Conservation (phyloP, 2,888 invertebrate genomes). For the Acanthosoma haemorrhoidale region DNA sequence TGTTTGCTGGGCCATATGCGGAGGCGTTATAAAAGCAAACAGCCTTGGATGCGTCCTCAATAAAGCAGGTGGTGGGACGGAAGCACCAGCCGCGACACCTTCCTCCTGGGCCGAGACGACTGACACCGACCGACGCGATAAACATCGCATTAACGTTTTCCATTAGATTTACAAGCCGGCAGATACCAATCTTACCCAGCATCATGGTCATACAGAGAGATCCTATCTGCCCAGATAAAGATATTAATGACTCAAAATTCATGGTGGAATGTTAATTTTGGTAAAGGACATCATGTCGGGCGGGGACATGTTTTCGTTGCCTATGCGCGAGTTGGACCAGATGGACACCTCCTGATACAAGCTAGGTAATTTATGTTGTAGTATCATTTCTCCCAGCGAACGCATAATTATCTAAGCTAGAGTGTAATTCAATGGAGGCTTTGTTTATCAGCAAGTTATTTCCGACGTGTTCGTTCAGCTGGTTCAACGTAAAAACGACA, state of each 20-base stretch:
- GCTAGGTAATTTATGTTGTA: slow-evolving; percentile 1
- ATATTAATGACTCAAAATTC: slow-evolving; percentile 4
- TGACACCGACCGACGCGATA: slow-evolving; percentile 2
- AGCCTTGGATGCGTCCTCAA: slow-evolving; percentile 2
- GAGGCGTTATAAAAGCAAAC: too few relatives aligned
- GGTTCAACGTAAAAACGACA: too few relatives aligned
- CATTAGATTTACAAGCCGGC: slow-evolving; percentile 24
- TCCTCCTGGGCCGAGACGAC: neutral
- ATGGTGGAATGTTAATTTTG: slow-evolving; percentile 3
- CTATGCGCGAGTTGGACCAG: slow-evolving; percentile 1
- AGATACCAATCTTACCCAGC: neutral
- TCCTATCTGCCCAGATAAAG: slow-evolving; percentile 8
- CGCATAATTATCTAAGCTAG: neutral
- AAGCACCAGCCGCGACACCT: slow-evolving; percentile 7
- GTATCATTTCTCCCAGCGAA: neutral
- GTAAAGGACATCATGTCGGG: neutral
- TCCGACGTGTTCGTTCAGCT: neutral
- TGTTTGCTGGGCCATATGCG: too few relatives aligned
- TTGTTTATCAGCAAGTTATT: neutral
- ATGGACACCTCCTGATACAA: neutral
- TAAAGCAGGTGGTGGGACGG: slow-evolving; percentile 6
- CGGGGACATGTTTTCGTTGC: slow-evolving; percentile 3
- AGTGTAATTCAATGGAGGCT: neutral
- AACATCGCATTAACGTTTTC: slow-evolving; percentile 15
- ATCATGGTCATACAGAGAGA: neutral